Conservation (phyloP, 2,888 invertebrate species). For the Synergus umbraculus region DNA sequence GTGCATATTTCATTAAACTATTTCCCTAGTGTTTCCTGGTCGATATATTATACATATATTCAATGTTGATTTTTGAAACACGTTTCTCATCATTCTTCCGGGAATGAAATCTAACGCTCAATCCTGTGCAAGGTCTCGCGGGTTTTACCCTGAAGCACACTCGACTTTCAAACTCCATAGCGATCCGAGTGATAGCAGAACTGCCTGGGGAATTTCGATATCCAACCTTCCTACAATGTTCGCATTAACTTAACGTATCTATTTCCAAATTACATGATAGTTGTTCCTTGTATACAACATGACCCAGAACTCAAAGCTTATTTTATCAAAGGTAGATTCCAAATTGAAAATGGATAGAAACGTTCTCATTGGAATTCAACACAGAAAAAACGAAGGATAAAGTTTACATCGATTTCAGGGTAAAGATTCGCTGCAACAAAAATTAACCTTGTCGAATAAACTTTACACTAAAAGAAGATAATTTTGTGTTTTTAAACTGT, state of each 20-base stretch:
- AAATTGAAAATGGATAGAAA: not conserved
- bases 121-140: constrained; percentile 19
- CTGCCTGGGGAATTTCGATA: constrained; percentile 35
- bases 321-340: not conserved
- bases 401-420: too few relatives aligned
- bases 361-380: not conserved
- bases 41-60: not conserved
- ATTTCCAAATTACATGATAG: constrained; percentile 24
- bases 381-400: too few relatives aligned
- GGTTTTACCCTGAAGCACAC: constrained; percentile 6
- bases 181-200: constrained; percentile 34
- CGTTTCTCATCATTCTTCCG: not conserved
- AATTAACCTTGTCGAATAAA: too few relatives aligned
- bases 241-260: constrained; percentile 8
- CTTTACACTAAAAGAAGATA: too few relatives aligned
- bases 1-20: constrained; percentile 1
- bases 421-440: too few relatives aligned
- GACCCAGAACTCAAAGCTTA: not conserved
- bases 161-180: constrained; percentile 20
- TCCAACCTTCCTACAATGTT: constrained; percentile 34
- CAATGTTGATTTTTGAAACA: not conserved
- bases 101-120: constrained; percentile 6
- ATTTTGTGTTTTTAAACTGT: too few relatives aligned
- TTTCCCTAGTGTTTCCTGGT: not conserved
- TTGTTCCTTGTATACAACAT: constrained; percentile 4